A percentile compares a stretch with the other conserved stretches of the same genome.
Evolutionary conservation across 2,113 vertebrate species (phyloP).

Genomic region (Nerophis lumbriciformis): DNA sequence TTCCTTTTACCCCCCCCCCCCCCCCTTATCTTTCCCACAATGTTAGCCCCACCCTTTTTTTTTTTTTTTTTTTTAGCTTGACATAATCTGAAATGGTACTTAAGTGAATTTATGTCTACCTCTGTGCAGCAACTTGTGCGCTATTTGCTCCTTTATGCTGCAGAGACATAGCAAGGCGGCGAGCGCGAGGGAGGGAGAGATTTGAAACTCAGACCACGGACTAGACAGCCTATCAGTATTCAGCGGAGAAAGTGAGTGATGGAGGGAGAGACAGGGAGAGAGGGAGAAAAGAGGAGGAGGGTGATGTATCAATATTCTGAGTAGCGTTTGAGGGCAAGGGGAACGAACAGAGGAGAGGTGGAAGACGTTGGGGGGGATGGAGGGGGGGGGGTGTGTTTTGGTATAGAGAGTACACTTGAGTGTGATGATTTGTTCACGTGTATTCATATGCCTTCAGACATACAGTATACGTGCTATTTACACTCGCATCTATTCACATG

Average conservation of each 20-base stretch:
- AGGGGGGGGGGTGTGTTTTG: constrained; percentile 6
- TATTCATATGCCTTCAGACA: constrained; percentile 32
- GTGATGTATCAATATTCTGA: constrained; percentile 83
- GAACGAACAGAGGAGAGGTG: constrained; percentile 73
- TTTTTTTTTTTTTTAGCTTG: constrained; percentile 63
- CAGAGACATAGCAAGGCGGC: constrained; percentile 41
- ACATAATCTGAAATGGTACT: constrained; percentile 76
- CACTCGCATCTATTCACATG: constrained; percentile 12
- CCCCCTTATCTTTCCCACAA: constrained; percentile 36
- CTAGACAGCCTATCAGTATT: constrained; percentile 81
- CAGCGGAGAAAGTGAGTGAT: constrained; percentile 80
- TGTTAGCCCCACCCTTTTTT: constrained; percentile 44
- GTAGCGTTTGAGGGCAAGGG: constrained; percentile 80
- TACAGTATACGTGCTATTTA: constrained; percentile 20
- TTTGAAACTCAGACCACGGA: constrained; percentile 79
- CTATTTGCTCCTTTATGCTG: constrained; percentile 68
- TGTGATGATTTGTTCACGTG: constrained; percentile 71
- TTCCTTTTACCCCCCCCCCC: constrained; percentile 9
- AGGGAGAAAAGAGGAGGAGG: constrained; percentile 40
- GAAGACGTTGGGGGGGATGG: constrained; percentile 33
- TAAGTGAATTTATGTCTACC: constrained; percentile 77
- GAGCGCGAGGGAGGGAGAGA: constrained; percentile 57
- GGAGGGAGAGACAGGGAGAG: constrained; percentile 60
- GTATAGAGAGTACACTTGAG: constrained; percentile 58
- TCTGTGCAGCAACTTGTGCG: constrained; percentile 74